These are phyloP conservation scores for Proctacanthus coquilletti DNA, from an alignment of 1,140 invertebrate species.

Conservation along the genomic window DNA sequence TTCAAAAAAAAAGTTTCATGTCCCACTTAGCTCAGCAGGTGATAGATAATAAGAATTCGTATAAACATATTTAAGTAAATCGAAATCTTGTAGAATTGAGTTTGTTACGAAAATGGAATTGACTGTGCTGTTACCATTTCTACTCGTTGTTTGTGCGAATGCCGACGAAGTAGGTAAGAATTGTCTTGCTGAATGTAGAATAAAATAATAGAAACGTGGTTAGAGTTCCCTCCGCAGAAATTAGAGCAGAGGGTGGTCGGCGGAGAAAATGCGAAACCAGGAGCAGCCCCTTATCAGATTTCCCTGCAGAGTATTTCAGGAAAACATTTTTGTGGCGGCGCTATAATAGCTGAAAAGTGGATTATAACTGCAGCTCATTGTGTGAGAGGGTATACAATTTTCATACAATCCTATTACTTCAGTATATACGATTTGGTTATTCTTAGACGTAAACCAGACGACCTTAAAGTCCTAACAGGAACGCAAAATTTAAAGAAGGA, in stretches of 20 bases:
- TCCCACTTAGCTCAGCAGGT: too few relatives aligned
- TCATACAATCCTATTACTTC: neutral
- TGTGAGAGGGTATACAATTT: constrained; percentile 3
- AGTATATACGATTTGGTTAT: neutral
- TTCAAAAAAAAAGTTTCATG: too few relatives aligned
- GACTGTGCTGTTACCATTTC: too few relatives aligned
- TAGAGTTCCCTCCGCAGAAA: neutral
- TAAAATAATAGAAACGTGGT: too few relatives aligned
- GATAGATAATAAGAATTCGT: too few relatives aligned
- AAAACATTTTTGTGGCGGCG: constrained; percentile 19
- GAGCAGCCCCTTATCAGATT: constrained; percentile 18
- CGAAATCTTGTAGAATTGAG: too few relatives aligned
- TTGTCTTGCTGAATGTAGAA: too few relatives aligned
- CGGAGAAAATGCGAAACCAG: constrained; percentile 17
- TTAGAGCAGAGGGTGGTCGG: constrained; percentile 18
- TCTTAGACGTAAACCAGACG: neutral
- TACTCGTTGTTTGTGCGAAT: too few relatives aligned
- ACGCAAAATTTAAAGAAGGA: neutral
- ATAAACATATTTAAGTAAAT: too few relatives aligned
- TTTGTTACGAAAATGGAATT: too few relatives aligned
- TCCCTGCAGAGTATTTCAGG: constrained; percentile 9
- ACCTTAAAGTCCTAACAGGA: neutral
- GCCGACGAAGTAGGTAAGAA: too few relatives aligned
- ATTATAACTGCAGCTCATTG: constrained; percentile 23
- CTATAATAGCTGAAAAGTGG: constrained; percentile 15